Conservation (phyloP, 2,113 vertebrate species). For the Monarcha castaneiventris region DNA sequence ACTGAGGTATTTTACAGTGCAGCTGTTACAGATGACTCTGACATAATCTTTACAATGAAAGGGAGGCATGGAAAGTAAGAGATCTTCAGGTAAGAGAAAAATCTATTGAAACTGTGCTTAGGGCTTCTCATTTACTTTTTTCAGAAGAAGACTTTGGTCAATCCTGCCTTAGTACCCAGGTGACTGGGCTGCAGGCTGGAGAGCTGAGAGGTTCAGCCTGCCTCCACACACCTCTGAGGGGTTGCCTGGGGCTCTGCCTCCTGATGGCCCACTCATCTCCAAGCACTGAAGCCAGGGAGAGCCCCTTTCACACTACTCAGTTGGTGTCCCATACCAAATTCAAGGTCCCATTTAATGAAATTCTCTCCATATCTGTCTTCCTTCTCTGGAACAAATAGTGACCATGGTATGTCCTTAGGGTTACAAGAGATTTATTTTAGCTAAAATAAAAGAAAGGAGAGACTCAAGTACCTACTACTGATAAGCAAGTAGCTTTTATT, state of each 20-base stretch:
- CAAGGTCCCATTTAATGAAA: not conserved
- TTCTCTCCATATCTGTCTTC: not conserved
- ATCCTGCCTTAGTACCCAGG: not conserved
- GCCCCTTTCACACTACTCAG: fast-evolving
- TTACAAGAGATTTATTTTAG: not conserved
- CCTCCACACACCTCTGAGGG: not conserved
- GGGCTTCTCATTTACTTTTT: not conserved
- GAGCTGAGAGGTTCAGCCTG: not conserved
- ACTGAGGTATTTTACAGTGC: not conserved
- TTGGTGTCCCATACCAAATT: not conserved
- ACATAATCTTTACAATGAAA: not conserved
- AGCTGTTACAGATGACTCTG: not conserved
- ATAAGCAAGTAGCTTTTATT: not conserved
- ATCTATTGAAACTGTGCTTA: not conserved
- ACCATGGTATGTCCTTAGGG: not conserved
- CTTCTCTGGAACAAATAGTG: not conserved
- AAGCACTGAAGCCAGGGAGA: not conserved
- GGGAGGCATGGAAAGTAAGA: not conserved
- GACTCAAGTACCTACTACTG: not conserved
- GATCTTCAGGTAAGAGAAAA: not conserved
- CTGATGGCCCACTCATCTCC: not conserved
- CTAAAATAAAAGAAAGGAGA: not conserved
- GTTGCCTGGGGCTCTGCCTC: not conserved
- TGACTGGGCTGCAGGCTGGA: not conserved
- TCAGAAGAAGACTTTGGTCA: not conserved